Evolutionary conservation across 2,888 invertebrate species (phyloP).

Genomic region (Brachyptera risi): DNA sequence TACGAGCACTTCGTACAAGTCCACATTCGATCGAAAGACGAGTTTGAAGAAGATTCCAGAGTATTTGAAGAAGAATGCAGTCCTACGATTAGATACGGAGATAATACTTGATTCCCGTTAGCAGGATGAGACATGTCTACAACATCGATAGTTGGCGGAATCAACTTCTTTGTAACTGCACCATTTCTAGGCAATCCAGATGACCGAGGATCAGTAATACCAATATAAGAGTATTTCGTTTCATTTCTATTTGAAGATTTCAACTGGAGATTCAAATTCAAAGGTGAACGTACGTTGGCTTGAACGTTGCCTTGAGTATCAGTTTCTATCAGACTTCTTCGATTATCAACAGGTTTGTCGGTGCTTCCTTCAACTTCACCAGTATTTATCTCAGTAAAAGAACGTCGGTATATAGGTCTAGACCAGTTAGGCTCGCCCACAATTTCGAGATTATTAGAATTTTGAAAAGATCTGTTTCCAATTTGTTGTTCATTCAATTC

Average conservation of each 20-base stretch:
- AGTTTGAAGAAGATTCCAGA: slow-evolving; percentile 23
- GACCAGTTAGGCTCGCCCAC: slow-evolving; percentile 29
- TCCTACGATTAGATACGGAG: slow-evolving; percentile 4
- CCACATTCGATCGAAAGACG: slow-evolving; percentile 61
- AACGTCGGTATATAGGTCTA: slow-evolving; percentile 48
- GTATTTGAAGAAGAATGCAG: slow-evolving; percentile 21
- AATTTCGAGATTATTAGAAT: slow-evolving; percentile 1
- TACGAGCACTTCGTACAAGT: slow-evolving; percentile 85
- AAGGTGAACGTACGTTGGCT: slow-evolving; percentile 43
- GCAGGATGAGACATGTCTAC: slow-evolving; percentile 25
- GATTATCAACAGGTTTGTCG: slow-evolving; percentile 40
- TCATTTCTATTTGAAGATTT: slow-evolving; percentile 32
- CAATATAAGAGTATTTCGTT: slow-evolving; percentile 40
- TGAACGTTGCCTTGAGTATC: slow-evolving; percentile 36
- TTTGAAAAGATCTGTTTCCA: slow-evolving; percentile 3
- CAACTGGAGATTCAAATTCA: slow-evolving; percentile 46
- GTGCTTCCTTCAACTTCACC: slow-evolving; percentile 33
- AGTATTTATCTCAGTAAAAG: slow-evolving; percentile 48
- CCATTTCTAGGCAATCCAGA: slow-evolving; percentile 4
- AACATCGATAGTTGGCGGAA: slow-evolving; percentile 23
- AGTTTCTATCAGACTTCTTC: slow-evolving; percentile 41
- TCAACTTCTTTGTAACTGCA: slow-evolving; percentile 15
- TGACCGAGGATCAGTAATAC: slow-evolving; percentile 38
- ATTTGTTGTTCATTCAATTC: slow-evolving; percentile 3
- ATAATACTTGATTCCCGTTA: slow-evolving; percentile 22